Evolutionary conservation across 2,797 vertebrate species (phyloP).

Genomic region (Sardinella longiceps): DNA sequence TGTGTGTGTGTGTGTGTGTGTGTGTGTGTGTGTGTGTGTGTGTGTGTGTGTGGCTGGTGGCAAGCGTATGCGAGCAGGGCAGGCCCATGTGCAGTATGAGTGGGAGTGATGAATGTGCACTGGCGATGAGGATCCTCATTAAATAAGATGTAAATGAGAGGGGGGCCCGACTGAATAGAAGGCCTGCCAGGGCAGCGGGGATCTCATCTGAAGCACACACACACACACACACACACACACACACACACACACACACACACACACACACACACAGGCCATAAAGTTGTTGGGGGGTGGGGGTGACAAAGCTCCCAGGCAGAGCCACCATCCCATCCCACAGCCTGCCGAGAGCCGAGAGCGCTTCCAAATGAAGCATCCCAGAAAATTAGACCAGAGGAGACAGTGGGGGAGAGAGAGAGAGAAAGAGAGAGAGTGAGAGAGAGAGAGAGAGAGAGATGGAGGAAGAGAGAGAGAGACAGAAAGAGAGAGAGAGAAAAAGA

Average conservation of each 20-base stretch:
- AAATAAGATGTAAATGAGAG: conserved; percentile 66
- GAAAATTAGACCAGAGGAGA: conserved; percentile 54
- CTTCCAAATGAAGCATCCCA: conserved; percentile 60
- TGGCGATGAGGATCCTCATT: conserved; percentile 66
- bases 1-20: conserved; percentile 22
- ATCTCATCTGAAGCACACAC: conserved; percentile 61
- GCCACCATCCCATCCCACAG: conserved; percentile 46
- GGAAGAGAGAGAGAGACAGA: conserved; percentile 13
- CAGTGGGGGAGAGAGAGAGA: background rate
- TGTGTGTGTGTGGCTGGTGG: conserved; percentile 34
- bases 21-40: conserved; percentile 35
- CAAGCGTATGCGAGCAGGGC: conserved; percentile 44
- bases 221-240: too few species aligned
- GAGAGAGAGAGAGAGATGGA: background rate
- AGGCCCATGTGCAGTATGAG: conserved; percentile 53
- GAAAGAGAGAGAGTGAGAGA: background rate
- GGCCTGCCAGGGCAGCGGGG: conserved; percentile 53
- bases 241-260: too few species aligned
- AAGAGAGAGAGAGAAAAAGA: background rate
- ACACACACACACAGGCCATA: too few species aligned
- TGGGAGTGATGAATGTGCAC: conserved; percentile 63
- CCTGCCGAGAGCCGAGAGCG: conserved; percentile 41
- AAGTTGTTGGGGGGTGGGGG: conserved; percentile 46
- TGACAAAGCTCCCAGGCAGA: conserved; percentile 57
- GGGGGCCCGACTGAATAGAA: conserved; percentile 45